Percentiles rank a stretch among this genome's conserved stretches.
phyloP scores from a whole-genome alignment of 2,797 vertebrate species.

The Ctenosaura bakeri region DNA sequence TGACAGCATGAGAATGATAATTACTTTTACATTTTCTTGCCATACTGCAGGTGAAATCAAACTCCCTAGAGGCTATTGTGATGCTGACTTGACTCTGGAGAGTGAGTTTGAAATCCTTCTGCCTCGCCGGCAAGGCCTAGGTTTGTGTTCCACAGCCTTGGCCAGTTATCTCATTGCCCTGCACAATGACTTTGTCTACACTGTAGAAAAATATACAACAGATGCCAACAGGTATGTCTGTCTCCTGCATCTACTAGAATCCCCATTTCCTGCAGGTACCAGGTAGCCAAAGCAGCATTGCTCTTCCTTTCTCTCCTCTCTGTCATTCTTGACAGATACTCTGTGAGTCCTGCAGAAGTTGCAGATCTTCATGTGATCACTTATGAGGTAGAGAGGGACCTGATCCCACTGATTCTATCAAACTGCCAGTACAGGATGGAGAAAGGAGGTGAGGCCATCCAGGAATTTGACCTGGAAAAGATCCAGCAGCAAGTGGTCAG shows the following conservation, averaged over 20 bases:
- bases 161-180: slow-evolving; percentile 92
- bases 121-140: slow-evolving; percentile 87
- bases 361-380: slow-evolving; percentile 91
- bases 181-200: slow-evolving; percentile 89
- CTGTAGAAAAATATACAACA: slow-evolving; percentile 82
- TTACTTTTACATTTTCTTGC: background rate
- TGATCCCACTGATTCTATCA: slow-evolving; percentile 90
- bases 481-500: slow-evolving; percentile 92
- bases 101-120: slow-evolving; percentile 87
- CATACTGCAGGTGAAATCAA: slow-evolving; percentile 89
- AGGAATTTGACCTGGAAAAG: slow-evolving; percentile 90
- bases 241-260: too few species aligned
- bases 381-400: slow-evolving; percentile 90
- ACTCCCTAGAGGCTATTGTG: slow-evolving; percentile 85
- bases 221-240: slow-evolving; percentile 84
- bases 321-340: slow-evolving; percentile 84
- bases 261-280: accelerated
- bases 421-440: slow-evolving; percentile 95
- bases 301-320: background rate
- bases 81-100: slow-evolving; percentile 81
- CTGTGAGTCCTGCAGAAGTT: slow-evolving; percentile 88
- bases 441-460: slow-evolving; percentile 86
- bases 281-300: background rate
- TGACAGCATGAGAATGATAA: background rate
- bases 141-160: slow-evolving; percentile 92